These are phyloP conservation scores for Tetragonisca angustula DNA, from an alignment of 2,888 invertebrate species.

Conservation along the genomic window DNA sequence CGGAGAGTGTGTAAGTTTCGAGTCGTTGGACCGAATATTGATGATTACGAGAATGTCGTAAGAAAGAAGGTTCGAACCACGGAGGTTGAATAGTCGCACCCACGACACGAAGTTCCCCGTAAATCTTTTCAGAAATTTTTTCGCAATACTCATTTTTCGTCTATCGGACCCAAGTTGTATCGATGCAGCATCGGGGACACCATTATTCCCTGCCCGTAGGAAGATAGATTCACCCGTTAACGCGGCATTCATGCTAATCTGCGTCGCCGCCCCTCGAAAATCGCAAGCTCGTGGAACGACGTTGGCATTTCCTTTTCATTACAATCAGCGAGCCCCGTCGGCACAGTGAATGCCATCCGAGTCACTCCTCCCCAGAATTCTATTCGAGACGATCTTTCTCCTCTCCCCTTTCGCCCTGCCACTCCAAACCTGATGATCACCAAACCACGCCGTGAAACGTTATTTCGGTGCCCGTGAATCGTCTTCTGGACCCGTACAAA, in stretches of 20 bases:
- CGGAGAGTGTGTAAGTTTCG: too few relatives aligned
- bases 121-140: not conserved
- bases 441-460: conserved; percentile 22
- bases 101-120: not conserved
- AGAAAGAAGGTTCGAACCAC: not conserved
- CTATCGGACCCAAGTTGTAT: not conserved
- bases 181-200: not conserved
- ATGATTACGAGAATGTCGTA: not conserved
- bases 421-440: not conserved
- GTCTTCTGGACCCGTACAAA: conserved; percentile 48
- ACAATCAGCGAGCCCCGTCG: conserved; percentile 1
- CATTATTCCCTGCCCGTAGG: not conserved
- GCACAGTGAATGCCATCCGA: conserved; percentile 30
- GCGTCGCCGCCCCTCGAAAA: not conserved
- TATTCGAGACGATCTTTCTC: not conserved
- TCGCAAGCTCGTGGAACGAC: conserved; percentile 22
- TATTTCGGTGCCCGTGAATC: conserved; percentile 32
- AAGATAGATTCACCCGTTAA: not conserved
- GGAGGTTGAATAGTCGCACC: not conserved
- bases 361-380: conserved; percentile 32
- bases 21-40: too few relatives aligned
- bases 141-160: not conserved
- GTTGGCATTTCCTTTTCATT: conserved; percentile 18
- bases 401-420: not conserved
- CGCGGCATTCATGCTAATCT: conserved; percentile 10